Evolutionary conservation across 2,888 invertebrate genomes (phyloP).

Genomic region (Lasioglossum figueresi): DNA sequence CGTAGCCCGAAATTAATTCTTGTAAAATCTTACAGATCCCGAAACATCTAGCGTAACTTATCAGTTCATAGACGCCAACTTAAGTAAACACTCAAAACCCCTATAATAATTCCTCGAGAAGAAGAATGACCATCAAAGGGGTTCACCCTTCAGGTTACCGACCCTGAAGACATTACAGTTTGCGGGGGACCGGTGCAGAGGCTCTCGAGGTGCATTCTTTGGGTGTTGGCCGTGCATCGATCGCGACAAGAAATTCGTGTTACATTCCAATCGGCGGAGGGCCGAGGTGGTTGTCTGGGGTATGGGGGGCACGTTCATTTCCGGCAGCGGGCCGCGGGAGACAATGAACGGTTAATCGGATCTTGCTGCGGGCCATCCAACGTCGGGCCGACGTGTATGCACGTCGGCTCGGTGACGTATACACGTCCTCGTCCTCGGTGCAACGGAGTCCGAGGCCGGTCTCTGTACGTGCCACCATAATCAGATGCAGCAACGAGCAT

Average conservation of each 20-base stretch:
- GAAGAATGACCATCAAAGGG: not conserved
- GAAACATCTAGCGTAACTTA: too few species aligned
- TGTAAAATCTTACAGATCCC: too few species aligned
- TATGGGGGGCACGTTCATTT: conserved; percentile 59
- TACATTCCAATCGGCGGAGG: conserved; percentile 32
- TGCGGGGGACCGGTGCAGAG: not conserved
- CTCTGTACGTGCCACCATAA: conserved; percentile 17
- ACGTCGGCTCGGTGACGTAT: conserved; percentile 24
- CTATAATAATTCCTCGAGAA: too few species aligned
- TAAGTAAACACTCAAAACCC: too few species aligned
- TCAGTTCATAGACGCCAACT: not conserved
- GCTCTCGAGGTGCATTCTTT: not conserved
- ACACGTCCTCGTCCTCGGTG: conserved; percentile 6
- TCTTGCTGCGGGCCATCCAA: conserved; percentile 58
- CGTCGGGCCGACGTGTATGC: conserved; percentile 54
- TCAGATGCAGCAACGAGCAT: conserved; percentile 71
- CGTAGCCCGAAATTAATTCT: too few species aligned
- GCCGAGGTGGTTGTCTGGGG: not conserved
- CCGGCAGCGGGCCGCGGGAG: conserved; percentile 39
- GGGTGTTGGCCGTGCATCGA: not conserved
- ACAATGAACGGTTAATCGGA: conserved; percentile 70
- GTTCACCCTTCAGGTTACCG: not conserved
- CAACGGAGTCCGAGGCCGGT: conserved; percentile 55
- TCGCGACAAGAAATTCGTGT: conserved; percentile 49
- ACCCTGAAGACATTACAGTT: not conserved